Conservation (phyloP, 2,113 vertebrate species). For the Neoarius graeffei region DNA sequence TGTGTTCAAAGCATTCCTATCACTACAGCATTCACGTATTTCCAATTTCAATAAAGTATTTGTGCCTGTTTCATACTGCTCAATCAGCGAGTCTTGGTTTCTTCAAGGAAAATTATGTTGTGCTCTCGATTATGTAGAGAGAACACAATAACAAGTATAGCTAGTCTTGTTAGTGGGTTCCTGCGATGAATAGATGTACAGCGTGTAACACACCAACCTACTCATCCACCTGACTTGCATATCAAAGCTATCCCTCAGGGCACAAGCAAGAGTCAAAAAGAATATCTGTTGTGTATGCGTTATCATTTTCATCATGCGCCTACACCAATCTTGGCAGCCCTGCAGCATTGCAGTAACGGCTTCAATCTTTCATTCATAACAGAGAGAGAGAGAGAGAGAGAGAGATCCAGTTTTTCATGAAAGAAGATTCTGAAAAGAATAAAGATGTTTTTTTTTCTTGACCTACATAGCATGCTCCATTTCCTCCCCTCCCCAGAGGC, state of each 20-base stretch:
- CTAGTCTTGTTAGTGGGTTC: neutral
- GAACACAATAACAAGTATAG: neutral
- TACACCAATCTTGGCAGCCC: slow-evolving; percentile 32
- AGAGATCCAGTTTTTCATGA: slow-evolving; percentile 17
- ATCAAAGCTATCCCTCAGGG: slow-evolving; percentile 15
- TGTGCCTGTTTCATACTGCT: neutral
- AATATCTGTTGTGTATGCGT: slow-evolving; percentile 27
- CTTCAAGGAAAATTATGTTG: neutral
- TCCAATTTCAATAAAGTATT: neutral
- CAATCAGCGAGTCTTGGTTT: neutral
- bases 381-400: neutral
- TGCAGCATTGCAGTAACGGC: slow-evolving; percentile 34
- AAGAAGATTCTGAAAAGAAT: slow-evolving; percentile 16
- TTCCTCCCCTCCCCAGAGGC: slow-evolving; percentile 23
- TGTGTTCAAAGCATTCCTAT: neutral
- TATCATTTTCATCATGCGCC: slow-evolving; percentile 28
- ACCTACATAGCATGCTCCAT: slow-evolving; percentile 44
- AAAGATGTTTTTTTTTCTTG: slow-evolving; percentile 14
- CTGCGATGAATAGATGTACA: neutral
- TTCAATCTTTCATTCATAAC: slow-evolving; percentile 39
- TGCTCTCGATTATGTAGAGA: neutral
- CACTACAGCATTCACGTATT: neutral
- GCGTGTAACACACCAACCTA: neutral
- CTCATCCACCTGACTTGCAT: slow-evolving; percentile 1
- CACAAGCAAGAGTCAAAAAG: slow-evolving; percentile 24